These are phyloP conservation scores for Cremastinae sp. DNA, from an alignment of 2,888 invertebrate genomes.

Conservation along the genomic window DNA sequence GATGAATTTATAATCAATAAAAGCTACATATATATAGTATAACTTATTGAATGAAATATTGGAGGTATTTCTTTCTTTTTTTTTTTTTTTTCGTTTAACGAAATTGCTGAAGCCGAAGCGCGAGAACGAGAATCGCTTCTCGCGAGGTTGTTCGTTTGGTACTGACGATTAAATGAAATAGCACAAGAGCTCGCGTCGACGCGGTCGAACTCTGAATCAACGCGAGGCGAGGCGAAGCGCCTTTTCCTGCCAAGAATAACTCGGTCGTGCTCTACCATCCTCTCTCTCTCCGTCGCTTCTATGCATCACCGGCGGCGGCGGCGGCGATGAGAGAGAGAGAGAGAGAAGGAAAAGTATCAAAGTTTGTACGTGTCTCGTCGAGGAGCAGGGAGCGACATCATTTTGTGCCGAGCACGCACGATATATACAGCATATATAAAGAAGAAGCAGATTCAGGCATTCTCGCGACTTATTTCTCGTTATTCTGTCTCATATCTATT, in stretches of 20 bases:
- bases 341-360: slow-evolving; percentile 31
- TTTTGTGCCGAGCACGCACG: too few species aligned
- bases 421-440: too few species aligned
- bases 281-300: too few species aligned
- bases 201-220: slow-evolving; percentile 63
- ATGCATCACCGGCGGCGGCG: too few species aligned
- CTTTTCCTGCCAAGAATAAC: slow-evolving; percentile 75
- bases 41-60: slow-evolving; percentile 9
- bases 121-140: slow-evolving; percentile 41
- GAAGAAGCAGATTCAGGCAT: too few species aligned
- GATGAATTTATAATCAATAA: too few species aligned
- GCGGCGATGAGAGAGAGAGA: slow-evolving; percentile 30
- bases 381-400: slow-evolving; percentile 28
- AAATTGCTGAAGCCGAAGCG: slow-evolving; percentile 24
- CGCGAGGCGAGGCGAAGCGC: too few species aligned
- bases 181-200: slow-evolving; percentile 70
- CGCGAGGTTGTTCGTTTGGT: slow-evolving; percentile 49
- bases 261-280: slow-evolving; percentile 68
- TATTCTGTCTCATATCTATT: too few species aligned
- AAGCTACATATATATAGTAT: too few species aligned
- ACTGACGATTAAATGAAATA: slow-evolving; percentile 63
- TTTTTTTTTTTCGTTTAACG: neutral
- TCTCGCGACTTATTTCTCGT: too few species aligned
- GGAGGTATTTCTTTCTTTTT: too few species aligned
- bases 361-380: slow-evolving; percentile 41